A percentile compares a stretch with the other conserved stretches of the same genome.
Evolutionary conservation across 2,888 invertebrate species (phyloP).

Genomic region (Drosophila subsilvestris): DNA sequence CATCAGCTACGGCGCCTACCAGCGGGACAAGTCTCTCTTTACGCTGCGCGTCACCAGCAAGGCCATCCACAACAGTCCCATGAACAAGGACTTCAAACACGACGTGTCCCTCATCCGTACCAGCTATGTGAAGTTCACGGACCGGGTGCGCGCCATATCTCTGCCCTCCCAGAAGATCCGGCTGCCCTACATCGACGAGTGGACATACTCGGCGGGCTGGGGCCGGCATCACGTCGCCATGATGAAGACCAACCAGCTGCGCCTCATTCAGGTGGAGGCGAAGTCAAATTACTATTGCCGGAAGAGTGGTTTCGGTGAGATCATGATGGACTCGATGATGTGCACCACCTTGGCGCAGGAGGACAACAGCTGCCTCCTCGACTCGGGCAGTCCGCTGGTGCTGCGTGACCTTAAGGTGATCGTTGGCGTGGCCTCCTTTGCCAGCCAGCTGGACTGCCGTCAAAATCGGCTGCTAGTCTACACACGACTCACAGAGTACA

Average conservation of each 20-base stretch:
- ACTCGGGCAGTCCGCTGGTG: slow-evolving; percentile 49
- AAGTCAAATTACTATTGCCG: neutral
- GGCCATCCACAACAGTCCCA: slow-evolving; percentile 16
- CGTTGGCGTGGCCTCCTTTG: slow-evolving; percentile 44
- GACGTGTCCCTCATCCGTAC: slow-evolving; percentile 43
- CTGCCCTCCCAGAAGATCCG: neutral
- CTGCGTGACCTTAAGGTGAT: slow-evolving; percentile 2
- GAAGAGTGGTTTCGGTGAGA: slow-evolving; percentile 1
- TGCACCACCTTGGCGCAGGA: slow-evolving; percentile 26
- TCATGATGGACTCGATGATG: slow-evolving; percentile 25
- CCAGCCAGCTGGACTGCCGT: slow-evolving; percentile 24
- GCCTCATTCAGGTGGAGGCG: neutral
- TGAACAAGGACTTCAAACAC: slow-evolving; percentile 14
- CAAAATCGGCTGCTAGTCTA: slow-evolving; percentile 16
- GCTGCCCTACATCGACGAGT: slow-evolving; percentile 6
- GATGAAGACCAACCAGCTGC: neutral
- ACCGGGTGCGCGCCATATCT: neutral
- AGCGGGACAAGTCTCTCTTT: neutral
- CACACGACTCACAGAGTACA: slow-evolving; percentile 25
- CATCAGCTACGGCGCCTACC: slow-evolving; percentile 23
- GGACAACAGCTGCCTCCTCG: slow-evolving; percentile 39
- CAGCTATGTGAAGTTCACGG: slow-evolving; percentile 19
- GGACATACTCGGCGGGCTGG: slow-evolving; percentile 35
- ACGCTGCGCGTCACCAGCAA: slow-evolving; percentile 5
- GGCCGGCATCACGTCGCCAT: slow-evolving; percentile 24